phyloP scores from a whole-genome alignment of 2,113 vertebrate genomes.

The Thalassarche chlororhynchos region DNA sequence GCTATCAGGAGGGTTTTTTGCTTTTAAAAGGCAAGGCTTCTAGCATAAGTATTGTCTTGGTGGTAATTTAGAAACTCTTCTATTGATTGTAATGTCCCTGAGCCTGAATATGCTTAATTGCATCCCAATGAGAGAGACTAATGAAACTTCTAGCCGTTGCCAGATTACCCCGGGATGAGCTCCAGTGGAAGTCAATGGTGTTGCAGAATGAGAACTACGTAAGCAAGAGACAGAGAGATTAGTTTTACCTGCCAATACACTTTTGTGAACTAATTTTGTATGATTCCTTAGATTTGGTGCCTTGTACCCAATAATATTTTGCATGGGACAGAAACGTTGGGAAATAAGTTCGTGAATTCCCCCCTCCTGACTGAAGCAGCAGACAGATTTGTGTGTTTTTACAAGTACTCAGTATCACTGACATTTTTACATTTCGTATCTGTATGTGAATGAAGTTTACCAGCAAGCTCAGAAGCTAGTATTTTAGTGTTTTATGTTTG shows the following conservation, averaged over 20 bases:
- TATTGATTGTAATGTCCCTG: conserved; percentile 41
- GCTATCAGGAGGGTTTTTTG: conserved; percentile 43
- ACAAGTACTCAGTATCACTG: neutral
- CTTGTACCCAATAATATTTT: conserved; percentile 66
- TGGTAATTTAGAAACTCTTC: neutral
- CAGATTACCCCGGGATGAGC: neutral
- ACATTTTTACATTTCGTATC: neutral
- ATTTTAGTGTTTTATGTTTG: neutral
- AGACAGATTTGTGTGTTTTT: conserved; percentile 25
- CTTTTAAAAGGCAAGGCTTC: conserved; percentile 35
- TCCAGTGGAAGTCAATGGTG: neutral
- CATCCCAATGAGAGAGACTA: neutral
- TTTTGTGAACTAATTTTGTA: conserved; percentile 65
- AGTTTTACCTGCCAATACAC: conserved; percentile 39
- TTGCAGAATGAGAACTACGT: neutral
- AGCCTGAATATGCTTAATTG: conserved; percentile 2
- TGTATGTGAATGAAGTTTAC: conserved; percentile 19
- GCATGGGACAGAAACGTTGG: conserved; percentile 49
- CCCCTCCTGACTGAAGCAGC: conserved; percentile 8
- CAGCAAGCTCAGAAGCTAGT: conserved; percentile 40
- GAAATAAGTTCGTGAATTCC: neutral
- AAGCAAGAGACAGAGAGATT: neutral
- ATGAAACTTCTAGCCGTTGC: neutral
- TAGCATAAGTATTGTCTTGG: neutral
- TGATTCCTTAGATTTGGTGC: conserved; percentile 70